phyloP scores from a whole-genome alignment of 2,888 invertebrate genomes.

The Aphidoletes aphidimyza region DNA sequence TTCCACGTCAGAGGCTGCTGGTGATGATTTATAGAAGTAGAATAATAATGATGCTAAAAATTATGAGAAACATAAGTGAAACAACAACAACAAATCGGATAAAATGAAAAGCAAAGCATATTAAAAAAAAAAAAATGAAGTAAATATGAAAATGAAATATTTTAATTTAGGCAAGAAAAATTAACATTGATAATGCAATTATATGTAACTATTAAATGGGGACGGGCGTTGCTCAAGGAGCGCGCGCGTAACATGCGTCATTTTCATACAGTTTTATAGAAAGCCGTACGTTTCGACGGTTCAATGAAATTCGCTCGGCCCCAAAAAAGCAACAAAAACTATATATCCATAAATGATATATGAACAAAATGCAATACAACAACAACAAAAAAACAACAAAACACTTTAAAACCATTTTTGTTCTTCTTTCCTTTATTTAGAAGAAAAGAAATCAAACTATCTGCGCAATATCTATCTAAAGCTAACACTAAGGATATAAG shows the following conservation, averaged over 20 bases:
- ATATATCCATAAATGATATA: neutral
- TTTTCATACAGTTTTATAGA: neutral
- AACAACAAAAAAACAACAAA: neutral
- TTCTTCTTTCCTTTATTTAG: constrained; percentile 45
- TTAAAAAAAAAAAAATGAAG: neutral
- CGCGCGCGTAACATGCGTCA: neutral
- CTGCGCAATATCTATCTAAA: constrained; percentile 49
- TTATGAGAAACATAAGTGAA: neutral
- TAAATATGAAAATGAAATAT: neutral
- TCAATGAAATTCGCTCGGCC: neutral
- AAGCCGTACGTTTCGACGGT: neutral
- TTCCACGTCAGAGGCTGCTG: constrained; percentile 37
- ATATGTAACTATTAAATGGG: neutral
- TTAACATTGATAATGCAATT: constrained; percentile 24
- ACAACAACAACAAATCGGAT: neutral
- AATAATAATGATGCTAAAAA: constrained; percentile 8
- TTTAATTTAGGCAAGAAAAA: constrained; percentile 37
- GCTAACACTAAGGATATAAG: neutral
- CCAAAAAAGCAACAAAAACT: neutral
- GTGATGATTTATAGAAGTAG: constrained; percentile 33
- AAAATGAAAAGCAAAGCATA: neutral
- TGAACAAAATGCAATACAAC: constrained; percentile 2
- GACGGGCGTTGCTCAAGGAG: neutral
- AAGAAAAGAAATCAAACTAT: constrained; percentile 45
- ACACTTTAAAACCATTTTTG: neutral